Conservation (phyloP, 2,113 vertebrate genomes). For the Cephalopterus ornatus region DNA sequence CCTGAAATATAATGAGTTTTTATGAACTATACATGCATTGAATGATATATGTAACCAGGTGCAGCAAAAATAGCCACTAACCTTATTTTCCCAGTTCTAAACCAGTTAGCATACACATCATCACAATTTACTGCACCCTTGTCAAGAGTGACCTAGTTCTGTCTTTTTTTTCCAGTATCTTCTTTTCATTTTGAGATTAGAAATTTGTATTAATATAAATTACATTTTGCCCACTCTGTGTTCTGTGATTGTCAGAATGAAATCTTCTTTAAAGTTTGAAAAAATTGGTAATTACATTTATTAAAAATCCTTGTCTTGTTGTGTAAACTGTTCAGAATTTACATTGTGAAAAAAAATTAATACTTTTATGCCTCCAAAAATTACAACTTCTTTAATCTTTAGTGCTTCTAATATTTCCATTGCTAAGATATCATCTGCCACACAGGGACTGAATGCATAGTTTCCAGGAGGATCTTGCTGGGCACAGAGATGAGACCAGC, state of each 20-base stretch:
- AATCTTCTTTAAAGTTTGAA: conserved; percentile 23
- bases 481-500: not conserved
- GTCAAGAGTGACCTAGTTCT: conserved; percentile 54
- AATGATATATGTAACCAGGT: not conserved
- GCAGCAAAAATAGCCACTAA: not conserved
- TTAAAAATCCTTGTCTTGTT: conserved; percentile 26
- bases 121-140: not conserved
- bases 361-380: not conserved
- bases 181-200: not conserved
- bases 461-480: not conserved
- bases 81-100: not conserved
- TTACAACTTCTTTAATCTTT: not conserved
- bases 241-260: not conserved
- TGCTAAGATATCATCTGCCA: not conserved
- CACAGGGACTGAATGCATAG: not conserved
- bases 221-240: conserved; percentile 6
- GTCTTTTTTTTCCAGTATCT: not conserved
- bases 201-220: conserved; percentile 41
- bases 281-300: not conserved
- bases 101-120: not conserved
- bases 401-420: not conserved
- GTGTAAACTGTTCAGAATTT: not conserved
- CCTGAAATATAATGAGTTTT: not conserved
- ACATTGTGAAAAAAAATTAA: not conserved
- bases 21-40: not conserved